phyloP scores from a whole-genome alignment of 2,888 invertebrate genomes.

The Galerucella pusilla region DNA sequence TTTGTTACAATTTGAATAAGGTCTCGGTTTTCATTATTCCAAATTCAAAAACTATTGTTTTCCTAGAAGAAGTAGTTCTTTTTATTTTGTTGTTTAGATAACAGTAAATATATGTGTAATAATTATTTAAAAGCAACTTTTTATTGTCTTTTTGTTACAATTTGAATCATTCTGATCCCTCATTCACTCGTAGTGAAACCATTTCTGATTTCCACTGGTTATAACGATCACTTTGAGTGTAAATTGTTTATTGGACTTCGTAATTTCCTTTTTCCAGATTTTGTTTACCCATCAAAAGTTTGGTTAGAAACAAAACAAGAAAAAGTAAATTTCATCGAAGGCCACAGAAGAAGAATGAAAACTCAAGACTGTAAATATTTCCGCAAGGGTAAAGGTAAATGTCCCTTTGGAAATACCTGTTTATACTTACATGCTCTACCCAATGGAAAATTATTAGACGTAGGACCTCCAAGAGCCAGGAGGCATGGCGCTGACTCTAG shows the following conservation, averaged over 20 bases:
- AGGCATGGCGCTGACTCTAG: slow-evolving; percentile 35
- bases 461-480: slow-evolving; percentile 65
- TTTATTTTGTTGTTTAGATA: too few species aligned
- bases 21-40: too few species aligned
- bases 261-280: slow-evolving; percentile 65
- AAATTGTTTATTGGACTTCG: not conserved
- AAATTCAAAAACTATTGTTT: too few species aligned
- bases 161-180: too few species aligned
- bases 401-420: slow-evolving; percentile 86
- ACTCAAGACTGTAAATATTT: slow-evolving; percentile 77
- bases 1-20: too few species aligned
- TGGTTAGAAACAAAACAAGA: slow-evolving; percentile 83
- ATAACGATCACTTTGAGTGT: not conserved
- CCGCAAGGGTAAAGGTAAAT: slow-evolving; percentile 77
- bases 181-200: too few species aligned
- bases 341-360: slow-evolving; percentile 76
- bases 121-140: too few species aligned
- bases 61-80: too few species aligned
- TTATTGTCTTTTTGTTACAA: too few species aligned
- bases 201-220: not conserved
- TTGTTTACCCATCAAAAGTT: slow-evolving; percentile 80
- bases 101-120: too few species aligned
- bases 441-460: slow-evolving; percentile 75
- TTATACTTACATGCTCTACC: slow-evolving; percentile 82
- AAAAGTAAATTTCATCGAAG: slow-evolving; percentile 76